Conservation (phyloP, 1,140 invertebrate species). For the Adelges cooleyi region DNA sequence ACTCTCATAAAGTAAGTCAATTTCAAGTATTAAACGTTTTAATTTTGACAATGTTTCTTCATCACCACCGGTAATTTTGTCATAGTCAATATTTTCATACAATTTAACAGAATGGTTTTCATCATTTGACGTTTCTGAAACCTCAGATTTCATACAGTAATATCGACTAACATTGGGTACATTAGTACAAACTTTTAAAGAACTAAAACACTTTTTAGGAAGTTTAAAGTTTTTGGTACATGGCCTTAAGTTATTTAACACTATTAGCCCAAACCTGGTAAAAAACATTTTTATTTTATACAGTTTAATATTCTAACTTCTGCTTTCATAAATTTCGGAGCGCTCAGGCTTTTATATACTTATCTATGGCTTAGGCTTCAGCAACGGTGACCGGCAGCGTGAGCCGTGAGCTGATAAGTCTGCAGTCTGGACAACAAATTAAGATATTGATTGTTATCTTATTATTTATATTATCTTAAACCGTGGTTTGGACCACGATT, state of each 20-base stretch:
- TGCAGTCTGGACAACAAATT: no score
- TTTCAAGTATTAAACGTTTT: constrained; percentile 33
- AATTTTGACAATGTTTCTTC: constrained; percentile 31
- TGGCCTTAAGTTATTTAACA: background rate
- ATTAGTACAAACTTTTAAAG: background rate
- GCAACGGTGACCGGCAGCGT: no score
- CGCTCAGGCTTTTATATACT: no score
- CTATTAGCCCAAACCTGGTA: background rate
- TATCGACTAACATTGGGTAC: background rate
- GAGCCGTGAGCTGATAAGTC: no score
- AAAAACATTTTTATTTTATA: constrained; percentile 1
- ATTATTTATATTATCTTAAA: no score
- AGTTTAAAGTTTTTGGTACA: background rate
- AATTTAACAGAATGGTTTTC: background rate
- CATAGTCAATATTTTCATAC: constrained; percentile 30
- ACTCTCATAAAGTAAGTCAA: constrained; percentile 33
- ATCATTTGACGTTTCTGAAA: background rate
- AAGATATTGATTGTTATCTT: no score
- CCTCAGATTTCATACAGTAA: background rate
- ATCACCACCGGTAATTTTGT: constrained; percentile 32
- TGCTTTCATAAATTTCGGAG: no score
- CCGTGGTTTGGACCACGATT: no score
- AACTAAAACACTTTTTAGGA: background rate
- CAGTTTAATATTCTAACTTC: no score
- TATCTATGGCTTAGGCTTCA: no score